Percentiles rank a stretch among this genome's conserved stretches.
These are phyloP conservation scores for Stegana nigrithorax DNA, from an alignment of 2,888 invertebrate species.

Conservation along the genomic window DNA sequence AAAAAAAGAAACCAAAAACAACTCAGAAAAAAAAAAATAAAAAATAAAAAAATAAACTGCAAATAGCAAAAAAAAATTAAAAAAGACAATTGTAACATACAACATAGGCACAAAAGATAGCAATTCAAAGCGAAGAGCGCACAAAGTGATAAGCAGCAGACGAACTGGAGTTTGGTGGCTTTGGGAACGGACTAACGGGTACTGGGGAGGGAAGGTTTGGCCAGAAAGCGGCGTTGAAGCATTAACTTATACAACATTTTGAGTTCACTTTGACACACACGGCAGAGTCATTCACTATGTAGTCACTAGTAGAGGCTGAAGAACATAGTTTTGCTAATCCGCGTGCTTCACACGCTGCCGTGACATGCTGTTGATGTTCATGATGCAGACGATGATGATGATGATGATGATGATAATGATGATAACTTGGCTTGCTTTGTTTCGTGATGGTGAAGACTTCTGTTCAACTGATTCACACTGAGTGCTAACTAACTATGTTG, in stretches of 20 bases:
- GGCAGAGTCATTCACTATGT: neutral
- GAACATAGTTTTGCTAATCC: neutral
- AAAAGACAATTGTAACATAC: slow-evolving; percentile 32
- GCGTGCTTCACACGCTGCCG: neutral
- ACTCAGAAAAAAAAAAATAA: slow-evolving; percentile 3
- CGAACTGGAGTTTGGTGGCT: too few species aligned
- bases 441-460: too few species aligned
- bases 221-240: neutral
- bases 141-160: slow-evolving; percentile 27
- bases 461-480: too few species aligned
- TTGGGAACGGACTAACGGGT: neutral
- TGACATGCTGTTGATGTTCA: neutral
- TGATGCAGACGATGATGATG: neutral
- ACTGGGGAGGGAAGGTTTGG: neutral
- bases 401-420: slow-evolving; percentile 34
- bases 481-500: too few species aligned
- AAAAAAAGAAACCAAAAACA: neutral
- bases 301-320: too few species aligned
- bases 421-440: slow-evolving; percentile 40
- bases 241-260: neutral
- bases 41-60: neutral
- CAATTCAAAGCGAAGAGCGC: slow-evolving; percentile 40
- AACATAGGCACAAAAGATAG: slow-evolving; percentile 43
- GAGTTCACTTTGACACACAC: neutral
- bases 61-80: slow-evolving; percentile 20